phyloP scores from a whole-genome alignment of 2,113 vertebrate species.

The Ornithorhynchus anatinus region DNA sequence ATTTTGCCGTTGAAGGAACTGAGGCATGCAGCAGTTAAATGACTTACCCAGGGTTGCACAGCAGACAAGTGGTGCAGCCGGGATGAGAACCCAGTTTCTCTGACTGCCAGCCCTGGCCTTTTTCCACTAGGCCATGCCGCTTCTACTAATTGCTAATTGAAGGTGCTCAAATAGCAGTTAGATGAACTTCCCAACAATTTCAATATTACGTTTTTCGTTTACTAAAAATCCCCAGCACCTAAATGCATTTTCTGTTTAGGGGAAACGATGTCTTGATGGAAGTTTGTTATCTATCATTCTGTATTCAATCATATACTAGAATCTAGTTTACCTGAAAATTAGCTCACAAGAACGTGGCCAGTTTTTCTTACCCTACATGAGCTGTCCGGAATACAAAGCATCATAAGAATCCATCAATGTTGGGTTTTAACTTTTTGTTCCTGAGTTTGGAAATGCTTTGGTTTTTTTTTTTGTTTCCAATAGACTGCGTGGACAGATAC shows the following conservation, averaged over 20 bases:
- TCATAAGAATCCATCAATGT: slow-evolving; percentile 37
- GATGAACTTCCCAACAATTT: too few relatives aligned
- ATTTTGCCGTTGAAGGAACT: too few relatives aligned
- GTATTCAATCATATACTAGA: slow-evolving; percentile 34
- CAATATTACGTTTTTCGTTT: too few relatives aligned
- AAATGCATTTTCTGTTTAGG: slow-evolving; percentile 11
- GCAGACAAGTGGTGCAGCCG: too few relatives aligned
- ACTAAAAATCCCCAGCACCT: slow-evolving; percentile 6
- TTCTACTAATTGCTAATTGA: too few relatives aligned
- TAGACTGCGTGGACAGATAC: slow-evolving; percentile 40
- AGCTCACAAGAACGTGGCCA: slow-evolving; percentile 41
- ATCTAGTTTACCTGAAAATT: slow-evolving; percentile 47
- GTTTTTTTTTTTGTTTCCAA: slow-evolving; percentile 17
- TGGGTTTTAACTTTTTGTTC: slow-evolving; percentile 45
- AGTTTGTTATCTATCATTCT: slow-evolving; percentile 20
- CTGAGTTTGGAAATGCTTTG: slow-evolving; percentile 54
- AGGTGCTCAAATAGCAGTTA: too few relatives aligned
- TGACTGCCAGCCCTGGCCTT: too few relatives aligned
- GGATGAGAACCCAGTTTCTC: too few relatives aligned
- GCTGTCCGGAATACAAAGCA: slow-evolving; percentile 50
- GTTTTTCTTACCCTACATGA: slow-evolving; percentile 52
- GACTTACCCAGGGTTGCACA: too few relatives aligned
- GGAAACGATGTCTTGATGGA: slow-evolving; percentile 12
- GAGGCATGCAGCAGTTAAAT: too few relatives aligned
- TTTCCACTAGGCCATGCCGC: too few relatives aligned